Evolutionary conservation across 1,140 invertebrate genomes (phyloP).

Genomic region (Drosophila equinoxialis): DNA sequence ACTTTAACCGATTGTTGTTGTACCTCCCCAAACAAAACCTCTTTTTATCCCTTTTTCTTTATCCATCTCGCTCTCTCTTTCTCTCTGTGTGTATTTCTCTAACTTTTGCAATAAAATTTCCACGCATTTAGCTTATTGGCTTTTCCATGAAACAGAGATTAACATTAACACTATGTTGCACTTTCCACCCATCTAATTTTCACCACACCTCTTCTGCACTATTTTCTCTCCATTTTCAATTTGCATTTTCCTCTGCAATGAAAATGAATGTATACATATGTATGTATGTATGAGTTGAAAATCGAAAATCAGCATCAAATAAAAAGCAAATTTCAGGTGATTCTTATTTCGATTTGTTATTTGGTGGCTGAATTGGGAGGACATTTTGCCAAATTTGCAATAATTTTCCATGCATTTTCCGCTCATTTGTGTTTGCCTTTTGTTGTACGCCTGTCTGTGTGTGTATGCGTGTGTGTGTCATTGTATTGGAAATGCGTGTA

Average conservation of each 20-base stretch:
- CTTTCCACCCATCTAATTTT: not conserved
- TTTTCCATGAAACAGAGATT: conserved; percentile 7
- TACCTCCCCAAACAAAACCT: not conserved
- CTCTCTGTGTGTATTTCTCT: not conserved
- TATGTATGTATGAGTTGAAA: conserved; percentile 4
- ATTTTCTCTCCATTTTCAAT: not conserved
- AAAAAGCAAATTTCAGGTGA: not conserved
- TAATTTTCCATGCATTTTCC: conserved; percentile 50
- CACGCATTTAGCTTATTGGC: conserved; percentile 4
- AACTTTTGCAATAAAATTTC: conserved; percentile 15
- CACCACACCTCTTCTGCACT: not conserved
- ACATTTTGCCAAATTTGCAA: conserved; percentile 71
- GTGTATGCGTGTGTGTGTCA: conserved; percentile 15
- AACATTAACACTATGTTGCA: conserved; percentile 13
- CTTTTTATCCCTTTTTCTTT: not conserved
- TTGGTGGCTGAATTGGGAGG: conserved; percentile 11
- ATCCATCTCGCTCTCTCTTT: not conserved
- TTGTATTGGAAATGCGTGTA: conserved; percentile 45
- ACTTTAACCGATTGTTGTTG: conserved; percentile 33
- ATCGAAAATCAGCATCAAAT: conserved; percentile 6
- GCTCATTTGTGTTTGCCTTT: conserved; percentile 39
- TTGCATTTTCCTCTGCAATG: conserved; percentile 28
- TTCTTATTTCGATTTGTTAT: not conserved
- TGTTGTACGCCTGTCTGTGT: conserved; percentile 29
- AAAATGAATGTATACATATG: conserved; percentile 33